These are phyloP conservation scores for Theocolax elegans DNA, from an alignment of 1,140 invertebrate genomes.

Conservation along the genomic window DNA sequence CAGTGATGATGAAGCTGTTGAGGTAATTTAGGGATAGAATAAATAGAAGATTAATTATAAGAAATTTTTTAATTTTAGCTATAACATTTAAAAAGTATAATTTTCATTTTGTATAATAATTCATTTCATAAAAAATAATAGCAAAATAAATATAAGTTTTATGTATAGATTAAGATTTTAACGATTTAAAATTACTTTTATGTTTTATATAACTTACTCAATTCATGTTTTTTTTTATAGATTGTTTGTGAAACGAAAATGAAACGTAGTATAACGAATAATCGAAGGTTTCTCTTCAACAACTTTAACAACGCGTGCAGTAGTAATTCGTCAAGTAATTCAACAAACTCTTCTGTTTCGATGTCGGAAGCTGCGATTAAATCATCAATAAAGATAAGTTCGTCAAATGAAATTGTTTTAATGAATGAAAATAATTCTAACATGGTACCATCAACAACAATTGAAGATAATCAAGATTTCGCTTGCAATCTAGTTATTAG, in stretches of 20 bases:
- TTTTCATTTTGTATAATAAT: too few relatives aligned
- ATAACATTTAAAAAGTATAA: too few relatives aligned
- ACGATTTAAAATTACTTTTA: neutral
- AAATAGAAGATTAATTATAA: too few relatives aligned
- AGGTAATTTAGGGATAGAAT: too few relatives aligned
- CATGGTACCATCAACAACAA: neutral
- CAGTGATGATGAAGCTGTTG: conserved; percentile 52
- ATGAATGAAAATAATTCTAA: neutral
- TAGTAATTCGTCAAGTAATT: neutral
- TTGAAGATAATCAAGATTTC: conserved; percentile 10
- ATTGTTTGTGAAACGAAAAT: conserved; percentile 23
- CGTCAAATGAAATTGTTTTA: neutral
- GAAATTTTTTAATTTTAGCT: neutral
- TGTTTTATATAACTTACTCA: neutral
- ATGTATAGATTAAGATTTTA: neutral
- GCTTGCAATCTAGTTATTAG: conserved; percentile 53
- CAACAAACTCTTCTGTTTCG: neutral
- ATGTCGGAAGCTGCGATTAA: neutral
- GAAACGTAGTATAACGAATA: conserved; percentile 18
- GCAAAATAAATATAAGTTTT: neutral
- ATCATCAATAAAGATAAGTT: too few relatives aligned
- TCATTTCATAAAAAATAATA: neutral
- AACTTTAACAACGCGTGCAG: neutral
- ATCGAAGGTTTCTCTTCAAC: neutral
- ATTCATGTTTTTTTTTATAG: conserved; percentile 10